phyloP scores from a whole-genome alignment of 1,140 invertebrate species.

The Tetranychus cinnabarinus region DNA sequence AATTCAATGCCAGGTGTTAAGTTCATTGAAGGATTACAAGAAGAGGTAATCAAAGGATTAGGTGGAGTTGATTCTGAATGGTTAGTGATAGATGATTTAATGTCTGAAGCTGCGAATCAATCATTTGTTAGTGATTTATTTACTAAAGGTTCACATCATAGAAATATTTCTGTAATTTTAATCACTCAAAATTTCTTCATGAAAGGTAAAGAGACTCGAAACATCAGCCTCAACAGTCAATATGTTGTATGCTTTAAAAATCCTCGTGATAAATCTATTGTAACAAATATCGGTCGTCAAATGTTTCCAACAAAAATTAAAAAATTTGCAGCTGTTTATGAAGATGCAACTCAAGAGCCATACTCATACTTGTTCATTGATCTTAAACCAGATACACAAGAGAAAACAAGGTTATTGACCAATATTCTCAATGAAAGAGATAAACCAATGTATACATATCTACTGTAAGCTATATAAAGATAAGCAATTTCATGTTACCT shows the following conservation, averaged over 20 bases:
- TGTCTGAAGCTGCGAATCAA: background rate
- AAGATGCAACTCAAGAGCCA: background rate
- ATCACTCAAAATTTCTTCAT: background rate
- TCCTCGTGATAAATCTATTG: background rate
- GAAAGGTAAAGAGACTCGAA: background rate
- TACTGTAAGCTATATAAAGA: background rate
- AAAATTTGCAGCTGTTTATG: background rate
- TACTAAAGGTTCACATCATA: background rate
- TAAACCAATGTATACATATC: too few relatives aligned
- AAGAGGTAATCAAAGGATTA: background rate
- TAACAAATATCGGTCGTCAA: background rate
- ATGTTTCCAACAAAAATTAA: background rate
- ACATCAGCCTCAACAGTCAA: background rate
- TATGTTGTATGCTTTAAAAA: background rate
- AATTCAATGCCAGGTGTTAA: background rate
- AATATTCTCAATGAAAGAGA: background rate
- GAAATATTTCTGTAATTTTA: background rate
- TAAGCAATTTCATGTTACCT: background rate
- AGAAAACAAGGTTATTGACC: background rate
- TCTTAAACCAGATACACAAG: background rate
- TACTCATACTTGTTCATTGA: background rate
- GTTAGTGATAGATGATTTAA: background rate
- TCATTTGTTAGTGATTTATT: background rate
- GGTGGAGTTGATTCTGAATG: background rate
- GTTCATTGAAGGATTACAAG: background rate